A percentile compares a stretch with the other conserved stretches of the same genome.
phyloP scores from a whole-genome alignment of 2,888 invertebrate genomes.

The Nephrotoma appendiculata region DNA sequence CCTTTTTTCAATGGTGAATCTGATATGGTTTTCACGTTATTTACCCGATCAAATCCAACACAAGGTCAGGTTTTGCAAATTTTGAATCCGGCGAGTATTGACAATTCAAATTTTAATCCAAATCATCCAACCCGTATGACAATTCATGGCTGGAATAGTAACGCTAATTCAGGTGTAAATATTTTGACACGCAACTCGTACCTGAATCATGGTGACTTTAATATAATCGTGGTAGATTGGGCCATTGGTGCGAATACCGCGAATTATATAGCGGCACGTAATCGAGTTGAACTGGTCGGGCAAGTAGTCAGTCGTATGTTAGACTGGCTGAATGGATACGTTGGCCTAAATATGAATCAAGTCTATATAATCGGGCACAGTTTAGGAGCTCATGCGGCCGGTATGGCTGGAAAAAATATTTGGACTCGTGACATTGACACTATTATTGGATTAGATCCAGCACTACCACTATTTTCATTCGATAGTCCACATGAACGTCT shows the following conservation, averaged over 20 bases:
- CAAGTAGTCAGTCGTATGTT: background rate
- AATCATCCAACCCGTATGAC: background rate
- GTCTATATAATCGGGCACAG: conserved; percentile 41
- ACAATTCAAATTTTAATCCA: background rate
- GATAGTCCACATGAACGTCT: background rate
- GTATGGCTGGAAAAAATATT: conserved; percentile 40
- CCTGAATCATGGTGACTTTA: conserved; percentile 39
- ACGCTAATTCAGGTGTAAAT: conserved; percentile 14
- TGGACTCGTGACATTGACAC: conserved; percentile 30
- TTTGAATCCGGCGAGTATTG: background rate
- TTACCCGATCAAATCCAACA: background rate
- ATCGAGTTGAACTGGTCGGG: conserved; percentile 25
- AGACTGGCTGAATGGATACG: background rate
- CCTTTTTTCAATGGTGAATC: background rate
- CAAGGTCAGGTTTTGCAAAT: background rate
- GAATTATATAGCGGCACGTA: conserved; percentile 40
- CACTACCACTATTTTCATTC: background rate
- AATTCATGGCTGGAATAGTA: conserved; percentile 18
- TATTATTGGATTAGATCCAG: background rate
- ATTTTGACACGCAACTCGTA: conserved; percentile 26
- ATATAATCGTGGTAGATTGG: conserved; percentile 48
- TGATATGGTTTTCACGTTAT: background rate
- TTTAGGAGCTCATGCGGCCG: conserved; percentile 41
- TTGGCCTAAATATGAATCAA: conserved; percentile 30
- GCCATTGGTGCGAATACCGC: conserved; percentile 37